Evolutionary conservation across 2,113 vertebrate species (phyloP).

Genomic region (Riparia riparia): DNA sequence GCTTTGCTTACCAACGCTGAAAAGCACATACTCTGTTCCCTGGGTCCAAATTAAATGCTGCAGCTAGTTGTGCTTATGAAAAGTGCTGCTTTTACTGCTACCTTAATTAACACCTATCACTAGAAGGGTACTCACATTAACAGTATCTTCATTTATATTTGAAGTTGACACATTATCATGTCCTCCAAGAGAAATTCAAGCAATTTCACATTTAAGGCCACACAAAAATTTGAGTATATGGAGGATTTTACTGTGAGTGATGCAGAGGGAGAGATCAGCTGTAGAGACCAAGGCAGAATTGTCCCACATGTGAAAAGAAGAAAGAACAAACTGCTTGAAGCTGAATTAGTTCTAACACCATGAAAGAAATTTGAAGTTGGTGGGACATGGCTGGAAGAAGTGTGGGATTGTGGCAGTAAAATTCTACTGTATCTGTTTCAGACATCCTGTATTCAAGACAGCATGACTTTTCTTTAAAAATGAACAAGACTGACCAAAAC

Average conservation of each 20-base stretch:
- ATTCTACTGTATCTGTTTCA: not conserved
- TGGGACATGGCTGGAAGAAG: not conserved
- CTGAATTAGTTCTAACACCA: not conserved
- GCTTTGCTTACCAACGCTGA: not conserved
- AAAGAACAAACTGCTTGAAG: not conserved
- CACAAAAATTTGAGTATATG: not conserved
- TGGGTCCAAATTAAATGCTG: not conserved
- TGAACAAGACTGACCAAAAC: not conserved
- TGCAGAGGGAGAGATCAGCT: not conserved
- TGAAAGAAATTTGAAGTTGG: not conserved
- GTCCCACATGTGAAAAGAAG: not conserved
- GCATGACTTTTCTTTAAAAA: not conserved
- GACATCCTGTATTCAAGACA: not conserved
- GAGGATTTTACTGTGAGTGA: not conserved
- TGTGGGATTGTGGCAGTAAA: not conserved
- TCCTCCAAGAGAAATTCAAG: not conserved
- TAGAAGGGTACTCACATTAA: not conserved
- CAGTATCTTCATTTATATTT: not conserved
- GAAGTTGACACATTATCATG: not conserved
- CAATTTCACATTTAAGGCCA: not conserved
- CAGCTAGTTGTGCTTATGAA: not conserved
- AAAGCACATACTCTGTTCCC: not conserved
- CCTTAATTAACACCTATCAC: not conserved
- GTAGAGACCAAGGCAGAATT: not conserved
- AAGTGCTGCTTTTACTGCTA: not conserved